These are phyloP conservation scores for Nibea albiflora DNA, from an alignment of 2,113 vertebrate genomes.

Conservation along the genomic window DNA sequence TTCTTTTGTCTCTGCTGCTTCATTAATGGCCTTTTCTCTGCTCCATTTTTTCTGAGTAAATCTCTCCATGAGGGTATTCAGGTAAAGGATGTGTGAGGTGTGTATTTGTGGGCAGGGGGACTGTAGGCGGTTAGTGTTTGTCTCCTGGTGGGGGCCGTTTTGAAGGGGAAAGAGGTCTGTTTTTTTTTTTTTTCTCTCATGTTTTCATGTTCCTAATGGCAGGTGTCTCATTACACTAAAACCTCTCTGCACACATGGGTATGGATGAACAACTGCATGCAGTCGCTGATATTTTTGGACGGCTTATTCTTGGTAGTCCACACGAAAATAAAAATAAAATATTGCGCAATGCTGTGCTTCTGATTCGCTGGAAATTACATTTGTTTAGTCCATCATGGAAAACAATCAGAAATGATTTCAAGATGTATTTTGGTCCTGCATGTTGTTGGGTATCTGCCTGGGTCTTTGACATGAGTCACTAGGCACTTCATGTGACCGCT, in stretches of 20 bases:
- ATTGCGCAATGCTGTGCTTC: neutral
- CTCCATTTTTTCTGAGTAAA: neutral
- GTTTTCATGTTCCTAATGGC: constrained; percentile 51
- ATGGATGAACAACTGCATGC: constrained; percentile 55
- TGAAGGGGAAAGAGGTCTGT: constrained; percentile 17
- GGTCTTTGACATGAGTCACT: constrained; percentile 64
- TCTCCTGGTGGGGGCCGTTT: constrained; percentile 41
- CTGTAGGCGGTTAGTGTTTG: neutral
- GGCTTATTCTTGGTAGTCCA: constrained; percentile 6
- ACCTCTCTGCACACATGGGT: constrained; percentile 45
- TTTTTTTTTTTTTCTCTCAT: neutral
- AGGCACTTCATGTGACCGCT: constrained; percentile 68
- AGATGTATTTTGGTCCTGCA: constrained; percentile 11
- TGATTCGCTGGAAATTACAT: constrained; percentile 1
- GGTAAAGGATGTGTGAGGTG: constrained; percentile 7
- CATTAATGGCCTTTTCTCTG: neutral
- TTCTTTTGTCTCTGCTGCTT: neutral
- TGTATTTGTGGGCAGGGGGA: neutral
- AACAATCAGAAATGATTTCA: constrained; percentile 16
- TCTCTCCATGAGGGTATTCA: neutral
- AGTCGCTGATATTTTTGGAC: constrained; percentile 45
- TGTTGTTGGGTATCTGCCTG: constrained; percentile 9
- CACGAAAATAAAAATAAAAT: constrained; percentile 23
- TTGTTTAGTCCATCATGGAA: neutral
- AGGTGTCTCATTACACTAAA: constrained; percentile 64